These are phyloP conservation scores for Sphyrna mokarran DNA, from an alignment of 2,113 vertebrate species.

Conservation along the genomic window DNA sequence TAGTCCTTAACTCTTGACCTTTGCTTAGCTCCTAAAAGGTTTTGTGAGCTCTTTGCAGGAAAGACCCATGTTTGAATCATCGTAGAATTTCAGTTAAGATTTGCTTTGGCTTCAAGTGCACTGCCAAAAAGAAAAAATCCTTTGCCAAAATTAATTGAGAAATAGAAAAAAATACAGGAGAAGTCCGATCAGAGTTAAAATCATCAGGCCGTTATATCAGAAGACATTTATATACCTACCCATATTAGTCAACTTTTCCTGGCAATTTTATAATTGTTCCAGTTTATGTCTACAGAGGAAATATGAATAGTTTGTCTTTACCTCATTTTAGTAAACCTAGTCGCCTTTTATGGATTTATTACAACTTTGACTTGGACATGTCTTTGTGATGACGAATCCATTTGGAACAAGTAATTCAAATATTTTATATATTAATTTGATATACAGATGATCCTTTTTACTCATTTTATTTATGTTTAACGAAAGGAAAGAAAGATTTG, in stretches of 20 bases:
- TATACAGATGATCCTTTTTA: not conserved
- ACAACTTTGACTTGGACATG: not conserved
- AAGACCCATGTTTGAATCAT: not conserved
- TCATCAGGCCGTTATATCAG: not conserved
- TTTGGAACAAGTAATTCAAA: not conserved
- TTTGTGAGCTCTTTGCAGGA: not conserved
- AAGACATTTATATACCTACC: slow-evolving; percentile 44
- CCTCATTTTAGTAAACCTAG: slow-evolving; percentile 44
- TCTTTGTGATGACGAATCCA: slow-evolving; percentile 30
- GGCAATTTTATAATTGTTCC: slow-evolving; percentile 61
- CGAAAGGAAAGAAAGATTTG: not conserved
- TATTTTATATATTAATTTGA: not conserved
- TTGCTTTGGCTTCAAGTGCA: not conserved
- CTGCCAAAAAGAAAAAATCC: not conserved
- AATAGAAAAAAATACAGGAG: not conserved
- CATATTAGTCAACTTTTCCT: slow-evolving; percentile 68
- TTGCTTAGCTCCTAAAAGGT: not conserved
- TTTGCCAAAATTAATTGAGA: not conserved
- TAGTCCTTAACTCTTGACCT: not conserved
- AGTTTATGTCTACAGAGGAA: slow-evolving; percentile 66
- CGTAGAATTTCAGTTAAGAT: not conserved
- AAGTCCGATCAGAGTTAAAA: not conserved
- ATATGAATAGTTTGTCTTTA: slow-evolving; percentile 54
- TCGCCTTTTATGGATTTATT: slow-evolving; percentile 45
- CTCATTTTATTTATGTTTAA: not conserved